Evolutionary conservation across 2,113 vertebrate species (phyloP).

Genomic region (Tursiops truncatus): DNA sequence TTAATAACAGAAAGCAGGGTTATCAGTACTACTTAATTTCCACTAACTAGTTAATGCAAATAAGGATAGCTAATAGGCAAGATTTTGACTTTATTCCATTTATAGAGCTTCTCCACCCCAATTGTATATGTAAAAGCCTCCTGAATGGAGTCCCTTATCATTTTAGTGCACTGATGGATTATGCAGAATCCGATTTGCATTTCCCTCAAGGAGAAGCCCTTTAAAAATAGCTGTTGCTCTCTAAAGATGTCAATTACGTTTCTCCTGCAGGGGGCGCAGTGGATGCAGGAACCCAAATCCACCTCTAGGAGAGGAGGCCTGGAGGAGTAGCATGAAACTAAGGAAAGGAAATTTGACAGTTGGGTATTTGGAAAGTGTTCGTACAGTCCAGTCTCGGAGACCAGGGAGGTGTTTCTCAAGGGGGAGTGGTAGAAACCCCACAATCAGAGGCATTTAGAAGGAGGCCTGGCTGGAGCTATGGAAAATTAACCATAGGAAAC

Average conservation of each 20-base stretch:
- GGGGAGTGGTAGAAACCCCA: slow-evolving; percentile 68
- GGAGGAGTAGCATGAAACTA: slow-evolving; percentile 58
- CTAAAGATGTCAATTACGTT: neutral
- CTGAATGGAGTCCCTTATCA: neutral
- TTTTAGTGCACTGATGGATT: neutral
- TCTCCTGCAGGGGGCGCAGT: slow-evolving; percentile 63
- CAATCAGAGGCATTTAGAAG: slow-evolving; percentile 65
- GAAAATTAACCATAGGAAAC: slow-evolving; percentile 74
- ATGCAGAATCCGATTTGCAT: neutral
- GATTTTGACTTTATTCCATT: neutral
- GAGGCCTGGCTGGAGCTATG: slow-evolving; percentile 63
- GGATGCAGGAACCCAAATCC: slow-evolving; percentile 45
- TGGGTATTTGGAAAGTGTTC: slow-evolving; percentile 70
- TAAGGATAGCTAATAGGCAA: neutral
- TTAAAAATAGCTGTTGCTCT: neutral
- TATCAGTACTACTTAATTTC: neutral
- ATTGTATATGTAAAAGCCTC: neutral
- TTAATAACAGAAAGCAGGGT: neutral
- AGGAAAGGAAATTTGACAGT: slow-evolving; percentile 64
- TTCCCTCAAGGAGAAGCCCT: neutral
- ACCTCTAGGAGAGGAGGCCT: slow-evolving; percentile 55
- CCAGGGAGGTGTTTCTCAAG: slow-evolving; percentile 64
- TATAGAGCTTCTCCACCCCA: neutral
- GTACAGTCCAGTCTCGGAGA: slow-evolving; percentile 61
- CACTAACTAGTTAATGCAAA: neutral